These are phyloP conservation scores for Galbula dea DNA, from an alignment of 2,113 vertebrate genomes.

Conservation along the genomic window DNA sequence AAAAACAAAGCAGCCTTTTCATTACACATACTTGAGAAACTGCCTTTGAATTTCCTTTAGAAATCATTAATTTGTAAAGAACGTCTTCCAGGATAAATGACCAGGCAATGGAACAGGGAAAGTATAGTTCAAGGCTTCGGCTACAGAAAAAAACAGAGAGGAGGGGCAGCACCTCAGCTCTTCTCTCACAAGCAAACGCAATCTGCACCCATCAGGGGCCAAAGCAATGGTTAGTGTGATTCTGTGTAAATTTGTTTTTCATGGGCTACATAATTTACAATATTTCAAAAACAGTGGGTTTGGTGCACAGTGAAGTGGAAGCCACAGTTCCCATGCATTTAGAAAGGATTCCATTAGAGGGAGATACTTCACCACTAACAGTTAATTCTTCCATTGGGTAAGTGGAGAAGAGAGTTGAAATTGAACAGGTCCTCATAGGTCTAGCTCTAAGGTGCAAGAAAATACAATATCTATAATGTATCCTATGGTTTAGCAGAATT, in stretches of 20 bases:
- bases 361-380: background rate
- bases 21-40: too few relatives aligned
- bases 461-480: background rate
- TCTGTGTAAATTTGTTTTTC: background rate
- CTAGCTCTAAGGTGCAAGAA: background rate
- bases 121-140: background rate
- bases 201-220: background rate
- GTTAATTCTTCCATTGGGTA: background rate
- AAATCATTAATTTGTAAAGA: background rate
- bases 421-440: background rate
- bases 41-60: background rate
- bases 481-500: background rate
- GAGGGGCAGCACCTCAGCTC: accelerated
- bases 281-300: accelerated
- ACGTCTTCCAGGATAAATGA: background rate
- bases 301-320: too few relatives aligned
- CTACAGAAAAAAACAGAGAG: background rate
- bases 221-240: too few relatives aligned
- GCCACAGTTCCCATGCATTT: accelerated
- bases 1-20: background rate
- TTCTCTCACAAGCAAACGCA: background rate
- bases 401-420: background rate
- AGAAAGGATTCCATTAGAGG: background rate
- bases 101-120: background rate
- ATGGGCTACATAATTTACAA: accelerated